Percentiles rank a stretch among this genome's conserved stretches.
These are phyloP conservation scores for Petrocephalus schoutedeni DNA, from an alignment of 2,797 vertebrate genomes.

Conservation along the genomic window DNA sequence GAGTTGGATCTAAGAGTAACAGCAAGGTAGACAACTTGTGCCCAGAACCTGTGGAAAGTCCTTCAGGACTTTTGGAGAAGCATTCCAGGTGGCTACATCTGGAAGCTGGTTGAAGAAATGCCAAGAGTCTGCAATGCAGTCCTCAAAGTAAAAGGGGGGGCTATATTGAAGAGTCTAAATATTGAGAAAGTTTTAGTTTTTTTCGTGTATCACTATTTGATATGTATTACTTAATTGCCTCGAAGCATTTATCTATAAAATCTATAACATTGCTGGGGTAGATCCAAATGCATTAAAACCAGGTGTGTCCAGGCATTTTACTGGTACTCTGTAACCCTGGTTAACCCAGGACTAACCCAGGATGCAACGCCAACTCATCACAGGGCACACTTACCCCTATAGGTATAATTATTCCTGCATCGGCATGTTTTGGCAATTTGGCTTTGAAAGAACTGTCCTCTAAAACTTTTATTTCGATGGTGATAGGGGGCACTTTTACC, in stretches of 20 bases:
- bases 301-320: no score
- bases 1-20: not conserved
- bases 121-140: not conserved
- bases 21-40: not conserved
- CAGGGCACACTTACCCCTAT: not conserved
- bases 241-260: no score
- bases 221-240: no score
- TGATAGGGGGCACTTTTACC: not conserved
- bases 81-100: not conserved
- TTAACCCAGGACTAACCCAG: not conserved
- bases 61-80: not conserved
- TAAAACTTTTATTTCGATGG: not conserved
- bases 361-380: not conserved
- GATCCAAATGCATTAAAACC: no score
- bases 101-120: not conserved
- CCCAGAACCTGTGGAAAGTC: not conserved
- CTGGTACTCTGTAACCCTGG: not conserved
- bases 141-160: no score
- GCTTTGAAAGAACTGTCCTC: not conserved
- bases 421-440: not conserved
- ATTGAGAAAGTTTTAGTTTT: not conserved
- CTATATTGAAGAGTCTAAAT: no score
- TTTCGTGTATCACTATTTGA: no score
- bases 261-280: no score
- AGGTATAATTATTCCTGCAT: not conserved